Conservation (phyloP, 2,797 vertebrate genomes). For the Onychomys leucogaster region DNA sequence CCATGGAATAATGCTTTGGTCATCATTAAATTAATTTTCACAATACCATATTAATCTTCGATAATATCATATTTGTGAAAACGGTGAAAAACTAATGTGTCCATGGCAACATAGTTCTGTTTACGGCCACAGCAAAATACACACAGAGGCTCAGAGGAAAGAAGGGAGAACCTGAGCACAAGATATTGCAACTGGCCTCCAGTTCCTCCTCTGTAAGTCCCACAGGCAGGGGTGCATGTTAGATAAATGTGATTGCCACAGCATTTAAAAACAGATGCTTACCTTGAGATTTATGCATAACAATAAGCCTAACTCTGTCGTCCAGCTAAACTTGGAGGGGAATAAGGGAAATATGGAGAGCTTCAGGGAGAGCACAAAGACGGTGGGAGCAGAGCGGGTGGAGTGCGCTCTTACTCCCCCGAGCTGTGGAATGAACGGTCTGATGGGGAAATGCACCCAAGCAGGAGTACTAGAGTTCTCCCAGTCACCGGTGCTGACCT, state of each 20-base stretch:
- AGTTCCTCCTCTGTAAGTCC: neutral
- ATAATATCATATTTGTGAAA: neutral
- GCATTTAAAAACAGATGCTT: neutral
- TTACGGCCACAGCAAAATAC: neutral
- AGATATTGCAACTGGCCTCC: neutral
- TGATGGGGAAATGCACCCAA: slow-evolving; percentile 50
- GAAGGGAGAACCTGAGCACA: no score
- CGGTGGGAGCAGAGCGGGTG: neutral
- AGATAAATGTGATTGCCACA: neutral
- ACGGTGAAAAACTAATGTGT: neutral
- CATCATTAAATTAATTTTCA: neutral
- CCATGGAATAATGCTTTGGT: neutral
- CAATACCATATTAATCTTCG: neutral
- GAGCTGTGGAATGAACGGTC: no score
- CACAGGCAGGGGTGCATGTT: neutral
- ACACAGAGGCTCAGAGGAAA: neutral
- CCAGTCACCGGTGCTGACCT: neutral
- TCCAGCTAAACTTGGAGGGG: neutral
- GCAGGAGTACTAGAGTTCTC: neutral
- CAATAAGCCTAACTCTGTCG: neutral
- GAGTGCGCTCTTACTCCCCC: no score
- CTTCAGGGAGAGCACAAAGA: slow-evolving; percentile 25
- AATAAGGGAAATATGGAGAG: neutral
- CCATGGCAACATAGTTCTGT: neutral
- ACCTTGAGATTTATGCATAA: neutral